Percentiles rank a stretch among this genome's conserved stretches.
phyloP scores from a whole-genome alignment of 2,113 vertebrate species.

The Blennius ocellaris region DNA sequence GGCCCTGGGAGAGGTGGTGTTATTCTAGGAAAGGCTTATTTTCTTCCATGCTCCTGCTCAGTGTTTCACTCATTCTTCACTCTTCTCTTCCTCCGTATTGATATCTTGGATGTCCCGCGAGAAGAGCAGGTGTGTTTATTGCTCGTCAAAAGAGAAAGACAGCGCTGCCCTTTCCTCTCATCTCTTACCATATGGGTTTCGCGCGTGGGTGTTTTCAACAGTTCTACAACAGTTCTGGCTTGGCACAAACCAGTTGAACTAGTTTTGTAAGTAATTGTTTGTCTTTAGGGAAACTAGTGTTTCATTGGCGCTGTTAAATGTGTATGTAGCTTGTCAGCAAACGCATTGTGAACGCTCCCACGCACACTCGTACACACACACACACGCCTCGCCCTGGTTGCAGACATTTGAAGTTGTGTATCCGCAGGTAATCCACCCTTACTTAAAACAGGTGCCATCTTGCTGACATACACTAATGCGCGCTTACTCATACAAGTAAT shows the following conservation, averaged over 20 bases:
- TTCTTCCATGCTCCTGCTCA: slow-evolving; percentile 57
- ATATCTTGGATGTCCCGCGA: slow-evolving; percentile 61
- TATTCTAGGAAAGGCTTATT: slow-evolving; percentile 79
- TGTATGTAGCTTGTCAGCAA: slow-evolving; percentile 19
- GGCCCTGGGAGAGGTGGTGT: slow-evolving; percentile 72
- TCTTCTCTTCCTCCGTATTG: slow-evolving; percentile 54
- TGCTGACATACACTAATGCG: slow-evolving; percentile 74
- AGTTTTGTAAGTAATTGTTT: slow-evolving; percentile 67
- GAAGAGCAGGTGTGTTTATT: slow-evolving; percentile 63
- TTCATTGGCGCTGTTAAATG: slow-evolving; percentile 16
- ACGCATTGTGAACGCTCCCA: slow-evolving; percentile 1
- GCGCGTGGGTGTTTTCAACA: slow-evolving; percentile 40
- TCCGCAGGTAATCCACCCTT: slow-evolving; percentile 70
- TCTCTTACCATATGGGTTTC: slow-evolving; percentile 30
- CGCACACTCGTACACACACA: not conserved
- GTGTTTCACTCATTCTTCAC: slow-evolving; percentile 36
- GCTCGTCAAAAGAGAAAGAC: slow-evolving; percentile 64
- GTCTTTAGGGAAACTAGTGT: slow-evolving; percentile 53
- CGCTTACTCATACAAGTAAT: slow-evolving; percentile 80
- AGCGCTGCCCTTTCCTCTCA: slow-evolving; percentile 63
- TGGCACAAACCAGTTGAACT: slow-evolving; percentile 65
- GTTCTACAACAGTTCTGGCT: slow-evolving; percentile 49
- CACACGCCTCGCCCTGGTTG: slow-evolving; percentile 21
- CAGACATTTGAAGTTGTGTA: slow-evolving; percentile 62
- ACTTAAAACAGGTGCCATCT: slow-evolving; percentile 72